Base-by-base conservation (phyloP, 2,113 vertebrate species). In the Apus apus region DNA sequence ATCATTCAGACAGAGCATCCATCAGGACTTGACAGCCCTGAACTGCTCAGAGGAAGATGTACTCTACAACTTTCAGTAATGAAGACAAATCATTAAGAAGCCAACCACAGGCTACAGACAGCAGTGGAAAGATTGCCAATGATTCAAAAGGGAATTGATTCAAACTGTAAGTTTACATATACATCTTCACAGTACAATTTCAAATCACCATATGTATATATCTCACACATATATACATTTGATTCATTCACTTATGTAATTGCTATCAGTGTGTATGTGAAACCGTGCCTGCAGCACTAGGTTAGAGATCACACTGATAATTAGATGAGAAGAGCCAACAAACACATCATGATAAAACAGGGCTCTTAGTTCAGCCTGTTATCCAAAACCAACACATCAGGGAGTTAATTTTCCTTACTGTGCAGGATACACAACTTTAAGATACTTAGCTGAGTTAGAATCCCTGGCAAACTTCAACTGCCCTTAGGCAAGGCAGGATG, bases 41-140 rank as follows among this genome's bases (percentile, higher is more conserved):
- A 58, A 3, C 29, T 3, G 0, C 13, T 43, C 72, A 3, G 11
- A 50, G 50, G 57, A 67, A 85, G 62, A 43, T 0, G 0, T 8
- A 9, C 6, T n/a, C 62, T 27, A 15, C 10, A 70, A 58, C 56
- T 53, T 40, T 9, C 38, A 60, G 32, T 17, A 60, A 72, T 2
- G n/a, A 62, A 72, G 21, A n/a, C 16, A 93, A n/a, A 73, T 30
- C 60, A 32, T 62, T 15, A 50, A 36, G 60, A 62, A 79, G 54
- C 20, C 70, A 65, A 62, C 25, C 22, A 85, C 85, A 72, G 57
- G 19, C 77, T 84, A 11, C 23, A 4, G 4, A 36, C 6, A 78
- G 45, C 50, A 56, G 27, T 9, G 18, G 60, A 80, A 80, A 84
- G 11, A 78, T 29, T 80, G 38, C 23, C 34, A 70, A 15, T 38